Evolutionary conservation across 2,113 vertebrate genomes (phyloP).

Genomic region (Salvator merianae): DNA sequence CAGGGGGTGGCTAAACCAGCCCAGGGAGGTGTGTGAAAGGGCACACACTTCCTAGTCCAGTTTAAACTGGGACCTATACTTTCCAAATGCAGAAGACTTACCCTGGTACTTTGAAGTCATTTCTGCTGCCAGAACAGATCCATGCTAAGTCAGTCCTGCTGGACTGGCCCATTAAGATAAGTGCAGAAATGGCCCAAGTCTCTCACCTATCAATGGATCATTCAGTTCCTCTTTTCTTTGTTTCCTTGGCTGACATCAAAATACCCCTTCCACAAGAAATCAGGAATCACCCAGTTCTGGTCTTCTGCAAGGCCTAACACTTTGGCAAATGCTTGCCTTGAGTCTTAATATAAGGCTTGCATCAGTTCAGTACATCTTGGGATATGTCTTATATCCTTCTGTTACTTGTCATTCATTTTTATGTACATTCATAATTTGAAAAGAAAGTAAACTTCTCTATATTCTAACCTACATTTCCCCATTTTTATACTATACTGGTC

Average conservation of each 20-base stretch:
- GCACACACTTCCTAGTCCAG: too few species aligned
- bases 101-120: too few species aligned
- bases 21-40: too few species aligned
- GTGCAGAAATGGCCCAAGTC: too few species aligned
- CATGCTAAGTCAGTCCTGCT: too few species aligned
- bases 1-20: too few species aligned
- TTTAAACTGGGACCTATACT: too few species aligned
- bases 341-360: too few species aligned
- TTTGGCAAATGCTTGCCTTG: not conserved
- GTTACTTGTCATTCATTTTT: conserved; percentile 41
- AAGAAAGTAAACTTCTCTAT: conserved; percentile 29
- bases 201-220: too few species aligned
- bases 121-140: too few species aligned
- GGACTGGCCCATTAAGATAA: too few species aligned
- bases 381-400: not conserved
- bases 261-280: not conserved
- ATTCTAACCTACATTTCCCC: conserved; percentile 41
- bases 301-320: conserved; percentile 21
- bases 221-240: not conserved
- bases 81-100: too few species aligned
- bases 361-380: not conserved
- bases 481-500: conserved; percentile 57
- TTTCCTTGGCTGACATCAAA: not conserved
- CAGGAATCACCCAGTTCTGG: not conserved
- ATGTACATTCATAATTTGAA: conserved; percentile 20